A percentile compares a stretch with the other conserved stretches of the same genome.
phyloP scores from a whole-genome alignment of 1,140 invertebrate genomes.

The Pachyrhynchus sulphureomaculatus region DNA sequence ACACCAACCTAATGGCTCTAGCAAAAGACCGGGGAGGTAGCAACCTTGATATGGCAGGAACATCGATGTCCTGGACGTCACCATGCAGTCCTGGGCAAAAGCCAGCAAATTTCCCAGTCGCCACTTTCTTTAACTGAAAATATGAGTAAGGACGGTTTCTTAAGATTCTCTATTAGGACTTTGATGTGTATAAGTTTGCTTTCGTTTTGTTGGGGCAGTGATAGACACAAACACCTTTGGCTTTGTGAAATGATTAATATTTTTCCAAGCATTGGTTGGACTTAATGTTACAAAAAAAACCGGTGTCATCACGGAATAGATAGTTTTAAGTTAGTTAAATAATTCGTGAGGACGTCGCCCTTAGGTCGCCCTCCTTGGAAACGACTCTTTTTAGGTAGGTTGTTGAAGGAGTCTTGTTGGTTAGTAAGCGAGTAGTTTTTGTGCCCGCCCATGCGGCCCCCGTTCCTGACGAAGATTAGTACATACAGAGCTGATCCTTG shows the following conservation, averaged over 20 bases:
- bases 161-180: constrained; percentile 87
- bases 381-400: constrained; percentile 55
- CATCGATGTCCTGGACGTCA: constrained; percentile 87
- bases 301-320: constrained; percentile 88
- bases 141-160: constrained; percentile 92
- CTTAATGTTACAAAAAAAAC: constrained; percentile 98
- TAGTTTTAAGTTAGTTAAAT: constrained; percentile 90
- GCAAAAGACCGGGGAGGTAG: constrained; percentile 91
- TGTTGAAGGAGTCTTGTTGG: constrained; percentile 56
- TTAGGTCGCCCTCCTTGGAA: constrained; percentile 58
- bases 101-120: constrained; percentile 85
- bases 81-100: constrained; percentile 87
- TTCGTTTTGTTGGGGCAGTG: constrained; percentile 95
- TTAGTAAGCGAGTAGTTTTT: constrained; percentile 55
- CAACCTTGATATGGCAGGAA: constrained; percentile 90
- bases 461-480: constrained; percentile 62
- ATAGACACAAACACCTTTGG: constrained; percentile 97
- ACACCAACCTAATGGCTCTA: constrained; percentile 88
- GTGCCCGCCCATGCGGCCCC: constrained; percentile 55
- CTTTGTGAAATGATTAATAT: constrained; percentile 92
- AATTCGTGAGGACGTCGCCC: constrained; percentile 77
- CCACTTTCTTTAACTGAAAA: constrained; percentile 98
- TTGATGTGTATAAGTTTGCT: constrained; percentile 92
- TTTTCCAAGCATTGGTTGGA: constrained; percentile 98
- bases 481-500: constrained; percentile 74